Conservation (phyloP, 2,113 vertebrate genomes). For the Anolis carolinensis region DNA sequence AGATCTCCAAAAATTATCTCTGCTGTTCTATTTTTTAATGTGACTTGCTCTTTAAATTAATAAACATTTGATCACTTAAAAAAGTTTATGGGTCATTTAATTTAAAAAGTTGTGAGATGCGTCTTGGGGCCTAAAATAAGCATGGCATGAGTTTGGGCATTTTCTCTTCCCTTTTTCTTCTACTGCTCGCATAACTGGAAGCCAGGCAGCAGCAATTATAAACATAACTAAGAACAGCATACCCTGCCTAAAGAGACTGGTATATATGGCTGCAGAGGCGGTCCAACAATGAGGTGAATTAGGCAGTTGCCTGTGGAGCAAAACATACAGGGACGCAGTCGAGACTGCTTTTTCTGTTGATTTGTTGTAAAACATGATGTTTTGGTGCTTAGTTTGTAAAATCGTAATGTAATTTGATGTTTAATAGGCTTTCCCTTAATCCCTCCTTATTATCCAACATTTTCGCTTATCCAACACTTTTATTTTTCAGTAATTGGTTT, state of each 20-base stretch:
- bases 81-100: slow-evolving; percentile 50
- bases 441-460: too few species aligned
- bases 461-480: too few species aligned
- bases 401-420: too few species aligned
- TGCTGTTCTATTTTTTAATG: not conserved
- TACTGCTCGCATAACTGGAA: slow-evolving; percentile 51
- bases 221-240: slow-evolving; percentile 50
- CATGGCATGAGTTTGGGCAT: slow-evolving; percentile 34
- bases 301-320: too few species aligned
- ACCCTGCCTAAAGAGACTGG: slow-evolving; percentile 64
- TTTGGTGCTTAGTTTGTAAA: too few species aligned
- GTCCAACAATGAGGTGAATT: too few species aligned
- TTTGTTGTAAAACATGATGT: too few species aligned
- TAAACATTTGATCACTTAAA: slow-evolving; percentile 55
- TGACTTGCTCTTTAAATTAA: slow-evolving; percentile 53
- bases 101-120: slow-evolving; percentile 45
- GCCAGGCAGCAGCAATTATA: slow-evolving; percentile 63
- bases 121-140: slow-evolving; percentile 46
- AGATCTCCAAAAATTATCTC: not conserved
- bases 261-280: not conserved
- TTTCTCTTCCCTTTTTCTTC: slow-evolving; percentile 47
- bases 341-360: too few species aligned
- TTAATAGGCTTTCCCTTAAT: too few species aligned
- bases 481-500: too few species aligned
- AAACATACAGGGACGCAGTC: too few species aligned